Percentiles rank a stretch among this genome's conserved stretches.
These are phyloP conservation scores for Spatula versicolor DNA, from an alignment of 2,797 vertebrate genomes.

Conservation along the genomic window DNA sequence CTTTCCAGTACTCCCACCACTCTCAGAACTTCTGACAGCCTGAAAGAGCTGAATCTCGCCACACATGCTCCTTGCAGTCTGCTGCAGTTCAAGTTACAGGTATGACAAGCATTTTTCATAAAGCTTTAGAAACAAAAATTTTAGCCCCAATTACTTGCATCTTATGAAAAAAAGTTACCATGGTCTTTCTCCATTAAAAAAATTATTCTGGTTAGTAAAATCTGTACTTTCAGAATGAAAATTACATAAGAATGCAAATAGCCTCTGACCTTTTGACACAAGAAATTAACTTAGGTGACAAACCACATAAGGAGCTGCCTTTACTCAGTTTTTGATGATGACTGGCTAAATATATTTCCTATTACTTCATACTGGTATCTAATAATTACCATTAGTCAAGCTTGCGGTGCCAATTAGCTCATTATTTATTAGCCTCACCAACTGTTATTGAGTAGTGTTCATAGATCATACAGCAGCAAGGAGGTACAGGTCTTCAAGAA, in stretches of 20 bases:
- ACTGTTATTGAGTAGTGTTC: not conserved
- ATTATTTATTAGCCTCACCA: not conserved
- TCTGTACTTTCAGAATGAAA: not conserved
- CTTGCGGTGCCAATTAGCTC: not conserved
- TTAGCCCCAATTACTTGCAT: not conserved
- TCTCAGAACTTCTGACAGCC: not conserved
- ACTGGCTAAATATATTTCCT: not conserved
- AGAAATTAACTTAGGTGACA: slow-evolving; percentile 24
- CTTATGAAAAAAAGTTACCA: not conserved
- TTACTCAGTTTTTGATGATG: slow-evolving; percentile 9
- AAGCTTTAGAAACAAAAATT: not conserved
- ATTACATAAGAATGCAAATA: not conserved
- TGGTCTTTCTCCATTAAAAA: not conserved
- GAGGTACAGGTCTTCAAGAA: not conserved
- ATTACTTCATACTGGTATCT: not conserved
- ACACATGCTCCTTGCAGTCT: not conserved
- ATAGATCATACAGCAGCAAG: not conserved
- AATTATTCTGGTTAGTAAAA: not conserved
- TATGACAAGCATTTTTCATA: not conserved
- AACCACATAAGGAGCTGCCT: not conserved
- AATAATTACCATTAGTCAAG: slow-evolving; percentile 37
- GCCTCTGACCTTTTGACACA: not conserved
- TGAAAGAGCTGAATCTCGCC: not conserved
- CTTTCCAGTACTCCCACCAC: not conserved
- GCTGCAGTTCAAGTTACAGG: not conserved